A percentile compares a stretch with the other conserved stretches of the same genome.
These are phyloP conservation scores for Trematocara zebra DNA, from an alignment of 2,113 vertebrate species.

Conservation along the genomic window DNA sequence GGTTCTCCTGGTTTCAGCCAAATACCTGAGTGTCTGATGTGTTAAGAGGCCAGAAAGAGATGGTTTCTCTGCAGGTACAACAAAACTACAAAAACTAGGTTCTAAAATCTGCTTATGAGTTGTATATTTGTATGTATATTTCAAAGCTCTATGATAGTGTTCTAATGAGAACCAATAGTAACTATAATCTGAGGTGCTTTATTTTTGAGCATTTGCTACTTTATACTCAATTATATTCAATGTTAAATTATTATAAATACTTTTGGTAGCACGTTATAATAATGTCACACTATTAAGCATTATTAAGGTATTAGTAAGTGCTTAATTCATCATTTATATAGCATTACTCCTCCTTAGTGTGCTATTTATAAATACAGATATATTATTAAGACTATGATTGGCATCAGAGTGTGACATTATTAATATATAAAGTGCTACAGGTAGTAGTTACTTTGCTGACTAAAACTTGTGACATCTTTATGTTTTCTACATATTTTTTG, in stretches of 20 bases:
- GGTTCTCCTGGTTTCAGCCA: constrained; percentile 10
- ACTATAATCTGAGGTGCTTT: background rate
- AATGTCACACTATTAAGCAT: background rate
- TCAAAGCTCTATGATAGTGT: background rate
- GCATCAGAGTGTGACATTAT: background rate
- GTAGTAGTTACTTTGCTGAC: background rate
- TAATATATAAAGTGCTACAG: background rate
- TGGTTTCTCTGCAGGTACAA: background rate
- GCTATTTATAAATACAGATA: background rate
- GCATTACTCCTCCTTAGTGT: background rate
- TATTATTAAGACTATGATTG: background rate
- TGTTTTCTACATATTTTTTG: background rate
- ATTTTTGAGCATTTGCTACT: background rate
- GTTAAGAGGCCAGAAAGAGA: background rate
- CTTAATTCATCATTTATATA: background rate
- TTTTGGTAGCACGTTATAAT: background rate
- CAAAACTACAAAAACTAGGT: background rate
- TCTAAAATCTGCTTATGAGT: background rate
- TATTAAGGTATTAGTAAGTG: background rate
- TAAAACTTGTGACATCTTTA: background rate
- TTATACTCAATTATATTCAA: background rate
- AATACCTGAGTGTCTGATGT: constrained; percentile 5
- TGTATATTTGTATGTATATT: background rate
- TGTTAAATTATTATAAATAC: background rate
- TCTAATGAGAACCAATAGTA: background rate